Percentiles rank a stretch among this genome's conserved stretches.
Evolutionary conservation across 2,797 vertebrate species (phyloP).

Genomic region (Erpetoichthys calabaricus): DNA sequence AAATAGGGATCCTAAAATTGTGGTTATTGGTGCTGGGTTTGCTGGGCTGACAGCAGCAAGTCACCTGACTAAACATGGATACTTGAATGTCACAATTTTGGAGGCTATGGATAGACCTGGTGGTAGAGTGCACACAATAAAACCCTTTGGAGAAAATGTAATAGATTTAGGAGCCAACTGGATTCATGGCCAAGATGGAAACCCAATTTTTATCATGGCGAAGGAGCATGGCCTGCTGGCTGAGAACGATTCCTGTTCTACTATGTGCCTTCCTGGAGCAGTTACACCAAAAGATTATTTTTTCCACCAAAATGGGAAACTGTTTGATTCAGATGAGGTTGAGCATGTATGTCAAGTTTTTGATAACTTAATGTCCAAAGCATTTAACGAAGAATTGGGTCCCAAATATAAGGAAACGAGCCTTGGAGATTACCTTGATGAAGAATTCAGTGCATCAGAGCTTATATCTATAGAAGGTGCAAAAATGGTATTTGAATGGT

Average conservation of each 20-base stretch:
- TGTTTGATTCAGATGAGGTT: conserved; percentile 17
- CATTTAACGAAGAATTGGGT: conserved; percentile 24
- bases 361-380: conserved; percentile 26
- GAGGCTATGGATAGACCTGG: conserved; percentile 31
- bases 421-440: conserved; percentile 32
- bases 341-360: conserved; percentile 29
- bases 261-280: conserved; percentile 21
- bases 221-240: conserved; percentile 27
- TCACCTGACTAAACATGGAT: conserved; percentile 24
- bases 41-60: conserved; percentile 32
- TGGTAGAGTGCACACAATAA: conserved; percentile 29
- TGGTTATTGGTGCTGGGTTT: conserved; percentile 36
- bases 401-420: conserved; percentile 17
- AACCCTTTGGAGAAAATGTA: conserved; percentile 27
- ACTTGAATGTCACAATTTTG: conserved; percentile 25
- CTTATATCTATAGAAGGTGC: conserved; percentile 14
- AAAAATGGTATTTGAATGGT: conserved; percentile 26
- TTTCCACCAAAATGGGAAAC: conserved; percentile 27
- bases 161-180: conserved; percentile 39
- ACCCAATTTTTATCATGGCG: conserved; percentile 31
- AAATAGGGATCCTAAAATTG: conserved; percentile 14
- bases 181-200: conserved; percentile 35
- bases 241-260: conserved; percentile 12
- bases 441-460: conserved; percentile 21
- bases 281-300: conserved; percentile 29